phyloP scores from a whole-genome alignment of 1,140 invertebrate species.

The Rhyacophila brunnea region DNA sequence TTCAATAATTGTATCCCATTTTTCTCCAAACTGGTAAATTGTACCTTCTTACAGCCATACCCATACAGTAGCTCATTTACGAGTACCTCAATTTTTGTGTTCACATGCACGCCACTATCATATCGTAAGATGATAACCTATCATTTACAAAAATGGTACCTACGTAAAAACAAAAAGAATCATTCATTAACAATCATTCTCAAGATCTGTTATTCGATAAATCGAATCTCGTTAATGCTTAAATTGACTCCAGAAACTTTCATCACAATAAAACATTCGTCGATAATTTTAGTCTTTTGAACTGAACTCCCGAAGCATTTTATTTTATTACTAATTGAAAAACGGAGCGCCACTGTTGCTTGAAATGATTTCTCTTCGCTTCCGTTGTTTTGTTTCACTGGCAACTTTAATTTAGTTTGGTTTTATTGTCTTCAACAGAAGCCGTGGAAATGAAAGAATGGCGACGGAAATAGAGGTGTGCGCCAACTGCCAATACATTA shows the following conservation, averaged over 20 bases:
- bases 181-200: not conserved
- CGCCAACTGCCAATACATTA: no score
- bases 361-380: conserved; percentile 10
- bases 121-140: no score
- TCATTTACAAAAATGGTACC: not conserved
- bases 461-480: no score
- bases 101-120: no score
- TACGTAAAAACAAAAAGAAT: not conserved
- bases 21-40: no score
- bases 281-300: not conserved
- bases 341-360: not conserved
- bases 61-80: no score
- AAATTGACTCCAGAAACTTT: no score
- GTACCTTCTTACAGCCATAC: no score
- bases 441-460: no score
- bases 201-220: not conserved
- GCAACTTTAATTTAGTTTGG: conserved; percentile 32
- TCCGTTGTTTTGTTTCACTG: conserved; percentile 23
- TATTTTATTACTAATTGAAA: conserved; percentile 30
- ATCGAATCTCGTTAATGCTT: not conserved
- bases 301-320: not conserved
- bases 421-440: conserved; percentile 20
- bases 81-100: no score
- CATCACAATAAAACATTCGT: not conserved
- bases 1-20: no score